Base-by-base conservation (phyloP, 2,888 invertebrate genomes). In the Dynastes tityus region DNA sequence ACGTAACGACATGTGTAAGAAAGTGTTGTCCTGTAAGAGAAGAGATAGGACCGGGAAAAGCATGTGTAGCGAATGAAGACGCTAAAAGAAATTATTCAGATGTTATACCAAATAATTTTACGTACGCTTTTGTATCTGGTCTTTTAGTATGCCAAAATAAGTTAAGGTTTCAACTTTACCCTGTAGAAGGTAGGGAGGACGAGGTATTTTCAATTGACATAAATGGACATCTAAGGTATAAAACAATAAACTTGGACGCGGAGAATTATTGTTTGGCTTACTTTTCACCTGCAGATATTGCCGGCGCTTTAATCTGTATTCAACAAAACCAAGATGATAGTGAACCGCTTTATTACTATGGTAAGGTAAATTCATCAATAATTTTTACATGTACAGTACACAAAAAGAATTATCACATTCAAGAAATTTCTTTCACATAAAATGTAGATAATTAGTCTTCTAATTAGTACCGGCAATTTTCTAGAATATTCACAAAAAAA, bases 1-100 rank as follows among this genome's bases (percentile, higher is more conserved):
- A 77, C 16, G 53, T 79, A 29, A 77, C 40, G 45, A 61, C 78
- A 2, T 80, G 80, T 73, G 55, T 80, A 58, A 75, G 79, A 40
- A 80, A 78, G 74, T 80, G 80, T 37, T 80, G 80, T 63, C 37
- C 40, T 11, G 9, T 68, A 16, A 32, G 61, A 9, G 73, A 79
- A 77, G 71, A 73, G 16, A 73, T 73, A 40, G 61, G 73, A 13
- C 0, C 45, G 11, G 29, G n/a, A 37, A 73, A 73, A 45, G 61
- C 13, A 13, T 73, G 73, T 11, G 61, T 6, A 45, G 22, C 22
- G 5, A 55, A 55, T 9, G 76, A 40, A 22, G 67, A 53, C 11
- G 27, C 53, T 9, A 37, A 2, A 11, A 68, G 76, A 27, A 64
- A 67, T 68, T 67, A 65, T 16, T 67, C 45, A 55, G 76, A 76